Base-by-base conservation (phyloP, 2,113 vertebrate species). In the Phocoena phocoena region DNA sequence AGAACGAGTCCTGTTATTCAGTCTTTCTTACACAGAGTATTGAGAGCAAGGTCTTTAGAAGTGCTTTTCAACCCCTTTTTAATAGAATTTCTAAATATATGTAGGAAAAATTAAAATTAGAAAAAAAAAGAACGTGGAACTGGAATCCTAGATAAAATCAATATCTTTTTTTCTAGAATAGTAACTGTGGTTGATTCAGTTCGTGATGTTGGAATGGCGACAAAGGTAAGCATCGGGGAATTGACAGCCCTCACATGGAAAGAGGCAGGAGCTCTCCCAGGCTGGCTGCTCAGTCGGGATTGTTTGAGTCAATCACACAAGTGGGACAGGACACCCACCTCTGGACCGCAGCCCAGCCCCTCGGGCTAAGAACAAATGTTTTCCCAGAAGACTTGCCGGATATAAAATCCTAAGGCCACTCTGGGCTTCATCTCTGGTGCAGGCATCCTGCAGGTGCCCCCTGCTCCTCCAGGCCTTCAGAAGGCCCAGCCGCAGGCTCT, bases 201-300 rank as follows among this genome's bases (percentile, higher is more conserved):
- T 50, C 41, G 5, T 6, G 5, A 8, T 0, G 6, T 1, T 55
- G 63, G 63, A 47, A n/a, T 17, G 15, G 21, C 5, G 44, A 41
- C 62, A 17, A 71, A 20, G 33, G 33, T 9, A 21, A 76, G 79
- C 36, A 36, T 15, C 0, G 1, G 36, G 47, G 25, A 13, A 13
- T 0, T 3, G 6, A 38, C 8, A 13, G 47, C 31, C 62, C 47
- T 85, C 31, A 0, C 33, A 20, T 0, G 38, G 68, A 60, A 23
- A 58, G 31, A 1, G 0, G 14, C 0, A 1, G 53, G 53, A 1
- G 0, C 14, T 5, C 20, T 38, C 28, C 53, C 73, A 18, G 65
- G 65, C 65, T 15, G 1, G 62, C 28, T 21, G 67, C 65, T 38
- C 38, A 6, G 8, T 4, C 33, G 0, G 38, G 14, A 47, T 20